These are phyloP conservation scores for Tympanuchus pallidicinctus DNA, from an alignment of 2,113 vertebrate species.

Conservation along the genomic window DNA sequence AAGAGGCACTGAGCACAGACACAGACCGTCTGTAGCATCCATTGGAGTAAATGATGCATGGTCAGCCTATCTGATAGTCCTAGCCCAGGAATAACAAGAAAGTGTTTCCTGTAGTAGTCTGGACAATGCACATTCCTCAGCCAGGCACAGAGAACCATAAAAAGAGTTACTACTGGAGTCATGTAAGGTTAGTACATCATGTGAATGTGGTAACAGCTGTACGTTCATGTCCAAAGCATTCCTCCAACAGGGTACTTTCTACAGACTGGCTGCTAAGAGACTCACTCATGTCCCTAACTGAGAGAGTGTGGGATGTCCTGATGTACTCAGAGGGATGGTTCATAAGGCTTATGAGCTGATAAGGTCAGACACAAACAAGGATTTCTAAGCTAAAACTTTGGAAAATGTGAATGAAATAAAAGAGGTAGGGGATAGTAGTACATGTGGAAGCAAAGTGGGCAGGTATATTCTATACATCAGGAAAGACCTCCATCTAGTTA, in stretches of 20 bases:
- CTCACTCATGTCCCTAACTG: background rate
- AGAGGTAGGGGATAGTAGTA: background rate
- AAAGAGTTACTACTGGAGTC: background rate
- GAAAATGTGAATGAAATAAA: background rate
- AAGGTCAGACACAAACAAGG: background rate
- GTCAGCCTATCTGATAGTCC: background rate
- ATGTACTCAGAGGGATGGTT: background rate
- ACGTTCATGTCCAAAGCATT: background rate
- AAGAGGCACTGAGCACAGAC: background rate
- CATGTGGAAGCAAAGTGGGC: background rate
- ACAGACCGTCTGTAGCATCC: background rate
- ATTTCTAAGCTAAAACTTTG: background rate
- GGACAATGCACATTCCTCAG: background rate
- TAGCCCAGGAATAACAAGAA: background rate
- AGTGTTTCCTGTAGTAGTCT: background rate
- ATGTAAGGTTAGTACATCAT: background rate
- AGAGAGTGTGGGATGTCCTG: background rate
- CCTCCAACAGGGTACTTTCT: background rate
- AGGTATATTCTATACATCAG: background rate
- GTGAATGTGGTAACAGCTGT: background rate
- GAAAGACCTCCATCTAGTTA: background rate
- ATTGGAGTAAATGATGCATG: background rate
- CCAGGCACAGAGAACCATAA: background rate
- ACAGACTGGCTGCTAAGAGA: background rate
- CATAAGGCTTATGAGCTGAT: background rate